phyloP scores from a whole-genome alignment of 2,888 invertebrate species.

The Chloromyia formosa region DNA sequence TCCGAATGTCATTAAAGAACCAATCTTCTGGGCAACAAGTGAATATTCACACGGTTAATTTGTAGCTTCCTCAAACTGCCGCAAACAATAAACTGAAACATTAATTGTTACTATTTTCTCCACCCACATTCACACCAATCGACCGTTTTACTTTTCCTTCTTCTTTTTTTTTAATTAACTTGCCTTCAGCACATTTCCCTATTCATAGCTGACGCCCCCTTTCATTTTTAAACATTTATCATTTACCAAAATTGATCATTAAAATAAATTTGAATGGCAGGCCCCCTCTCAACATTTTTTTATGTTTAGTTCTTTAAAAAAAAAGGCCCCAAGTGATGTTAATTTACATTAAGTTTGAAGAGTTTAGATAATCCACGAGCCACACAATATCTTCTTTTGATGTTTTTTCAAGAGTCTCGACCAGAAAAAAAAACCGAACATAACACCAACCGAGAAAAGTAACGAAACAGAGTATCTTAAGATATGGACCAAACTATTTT shows the following conservation, averaged over 20 bases:
- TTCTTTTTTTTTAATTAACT: too few relatives aligned
- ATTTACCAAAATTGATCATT: slow-evolving; percentile 20
- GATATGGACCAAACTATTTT: too few relatives aligned
- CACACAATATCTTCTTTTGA: slow-evolving; percentile 7
- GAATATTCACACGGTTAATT: slow-evolving; percentile 6
- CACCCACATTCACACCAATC: slow-evolving; percentile 21
- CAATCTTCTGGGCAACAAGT: too few relatives aligned
- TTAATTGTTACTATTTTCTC: slow-evolving; percentile 2
- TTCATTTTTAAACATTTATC: slow-evolving; percentile 16
- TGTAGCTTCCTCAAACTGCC: neutral
- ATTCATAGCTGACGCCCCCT: neutral
- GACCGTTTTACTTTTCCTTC: neutral
- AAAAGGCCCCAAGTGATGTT: slow-evolving; percentile 13
- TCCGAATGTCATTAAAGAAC: too few relatives aligned
- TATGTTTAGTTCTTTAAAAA: neutral
- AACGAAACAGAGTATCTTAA: too few relatives aligned
- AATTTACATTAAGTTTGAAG: slow-evolving; percentile 21
- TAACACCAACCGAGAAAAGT: neutral
- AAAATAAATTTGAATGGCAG: slow-evolving; percentile 20
- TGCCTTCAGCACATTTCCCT: too few relatives aligned
- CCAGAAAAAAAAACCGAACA: neutral
- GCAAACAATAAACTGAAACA: slow-evolving; percentile 9
- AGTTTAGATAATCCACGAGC: slow-evolving; percentile 22
- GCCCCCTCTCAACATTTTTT: neutral
- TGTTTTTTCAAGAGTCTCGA: neutral